Evolutionary conservation across 2,888 invertebrate species (phyloP), one percentile per base, ranked within the genome.

Genomic region (Parapristionchus giblindavisi): DNA sequence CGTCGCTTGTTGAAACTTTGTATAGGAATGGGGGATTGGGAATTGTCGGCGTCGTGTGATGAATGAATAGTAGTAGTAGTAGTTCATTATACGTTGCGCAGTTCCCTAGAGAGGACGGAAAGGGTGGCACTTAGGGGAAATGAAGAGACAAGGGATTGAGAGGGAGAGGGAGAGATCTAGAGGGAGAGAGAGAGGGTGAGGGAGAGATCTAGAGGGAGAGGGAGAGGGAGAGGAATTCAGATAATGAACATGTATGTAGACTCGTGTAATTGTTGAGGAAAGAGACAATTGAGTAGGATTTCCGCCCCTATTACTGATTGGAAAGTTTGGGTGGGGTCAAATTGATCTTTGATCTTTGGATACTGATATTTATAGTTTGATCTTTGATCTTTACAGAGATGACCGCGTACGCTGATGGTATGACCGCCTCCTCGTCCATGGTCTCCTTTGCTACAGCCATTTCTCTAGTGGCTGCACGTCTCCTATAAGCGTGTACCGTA

Each of bases 401-500:
- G 14, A 54, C 38, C 24, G 60, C 60, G 3, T 72, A 43, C 48
- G 56, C 72, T n/a, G 72, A 72, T 2, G 72, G 60, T 1, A 72
- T 72, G 72, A 72, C 72, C 11, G 52, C 70, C 6, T 70, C 70
- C 0, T 14, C 54, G 3, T 34, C 40, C 54, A 2, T 36, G 36
- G 1, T 24, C 4, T 70, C 70, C 2, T 36, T 70, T 17, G 21
- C 40, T n/a, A 32, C 70, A 8, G 70, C 54, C 5, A 11, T 38
- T 27, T 17, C 70, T 21, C 3, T 70, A 1, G 11, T 70, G 32
- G 6, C 38, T 17, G 52, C 54, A 8, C 27, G 70, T 54, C 24
- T 54, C 17, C 58, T 58, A 17, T 58, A 58, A 24, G 32, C 43
- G n/a, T n/a, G n/a, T n/a, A n/a, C n/a, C n/a, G n/a, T n/a, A n/a